A percentile compares a stretch with the other conserved stretches of the same genome.
Evolutionary conservation across 92 coral and sea anemone genomes (phyloP).

Genomic region (Palythoa grandiflora): DNA sequence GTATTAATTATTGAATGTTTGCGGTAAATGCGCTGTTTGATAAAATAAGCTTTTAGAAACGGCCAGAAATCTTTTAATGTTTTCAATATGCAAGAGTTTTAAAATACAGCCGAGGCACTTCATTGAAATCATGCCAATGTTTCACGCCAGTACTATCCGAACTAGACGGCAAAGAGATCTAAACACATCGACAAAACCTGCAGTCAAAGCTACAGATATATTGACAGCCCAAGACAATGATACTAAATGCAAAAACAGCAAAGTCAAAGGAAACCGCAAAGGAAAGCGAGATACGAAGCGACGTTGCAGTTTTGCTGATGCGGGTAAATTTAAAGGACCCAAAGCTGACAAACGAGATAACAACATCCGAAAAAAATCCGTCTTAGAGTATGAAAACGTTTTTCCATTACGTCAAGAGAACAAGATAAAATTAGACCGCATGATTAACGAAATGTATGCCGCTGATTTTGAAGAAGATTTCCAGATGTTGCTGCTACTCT

Average conservation of each 20-base stretch:
- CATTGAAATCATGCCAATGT: neutral
- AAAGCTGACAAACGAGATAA: neutral
- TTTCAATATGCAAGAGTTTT: neutral
- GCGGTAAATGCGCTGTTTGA: neutral
- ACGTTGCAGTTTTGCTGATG: neutral
- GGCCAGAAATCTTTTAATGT: neutral
- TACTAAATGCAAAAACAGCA: neutral
- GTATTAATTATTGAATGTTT: neutral
- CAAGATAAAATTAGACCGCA: neutral
- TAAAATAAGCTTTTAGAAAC: neutral
- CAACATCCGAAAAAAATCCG: neutral
- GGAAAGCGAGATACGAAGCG: neutral
- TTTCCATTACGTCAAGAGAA: neutral
- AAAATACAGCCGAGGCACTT: neutral
- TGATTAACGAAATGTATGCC: conserved; percentile 49
- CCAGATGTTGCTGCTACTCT: conserved; percentile 4
- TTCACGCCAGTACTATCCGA: neutral
- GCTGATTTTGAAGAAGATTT: conserved; percentile 38
- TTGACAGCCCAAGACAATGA: neutral
- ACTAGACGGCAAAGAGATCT: neutral
- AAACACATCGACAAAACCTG: neutral
- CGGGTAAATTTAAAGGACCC: neutral
- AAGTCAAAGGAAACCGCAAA: neutral
- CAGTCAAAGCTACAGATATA: neutral
- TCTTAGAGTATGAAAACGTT: neutral